These are phyloP conservation scores for Pseudeuparius sepicola DNA, from an alignment of 2,888 invertebrate species.

Conservation along the genomic window DNA sequence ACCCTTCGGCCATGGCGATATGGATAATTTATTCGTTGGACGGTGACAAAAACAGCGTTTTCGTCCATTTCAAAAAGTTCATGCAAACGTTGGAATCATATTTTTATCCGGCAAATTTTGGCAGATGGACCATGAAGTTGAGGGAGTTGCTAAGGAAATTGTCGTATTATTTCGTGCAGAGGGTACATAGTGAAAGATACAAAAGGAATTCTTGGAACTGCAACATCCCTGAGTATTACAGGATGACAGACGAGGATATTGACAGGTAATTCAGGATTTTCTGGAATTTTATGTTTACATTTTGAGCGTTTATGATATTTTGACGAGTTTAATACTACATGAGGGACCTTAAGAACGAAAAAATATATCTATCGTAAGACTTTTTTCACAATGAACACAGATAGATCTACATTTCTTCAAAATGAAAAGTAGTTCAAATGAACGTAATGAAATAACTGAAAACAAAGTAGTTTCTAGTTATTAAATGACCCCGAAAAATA, in stretches of 20 bases:
- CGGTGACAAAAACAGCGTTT: conserved; percentile 51
- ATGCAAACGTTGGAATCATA: conserved; percentile 78
- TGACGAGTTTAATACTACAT: too few species aligned
- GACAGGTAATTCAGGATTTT: too few species aligned
- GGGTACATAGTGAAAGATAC: conserved; percentile 58
- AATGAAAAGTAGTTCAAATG: too few species aligned
- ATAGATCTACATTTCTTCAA: too few species aligned
- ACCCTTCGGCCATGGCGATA: conserved; percentile 42
- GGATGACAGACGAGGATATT: conserved; percentile 69
- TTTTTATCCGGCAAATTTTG: conserved; percentile 80
- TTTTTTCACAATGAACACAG: too few species aligned
- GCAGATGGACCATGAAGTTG: conserved; percentile 65
- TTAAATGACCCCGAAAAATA: too few species aligned
- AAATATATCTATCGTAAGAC: too few species aligned
- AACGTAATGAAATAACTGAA: too few species aligned
- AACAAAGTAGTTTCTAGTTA: too few species aligned
- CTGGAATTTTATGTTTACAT: too few species aligned
- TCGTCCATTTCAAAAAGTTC: conserved; percentile 67
- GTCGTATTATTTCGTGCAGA: conserved; percentile 50
- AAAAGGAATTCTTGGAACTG: conserved; percentile 56
- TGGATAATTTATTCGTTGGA: conserved; percentile 57
- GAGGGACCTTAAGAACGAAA: too few species aligned
- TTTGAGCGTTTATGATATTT: too few species aligned
- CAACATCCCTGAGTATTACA: conserved; percentile 54
- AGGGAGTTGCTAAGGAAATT: conserved; percentile 59